phyloP scores from a whole-genome alignment of 2,888 invertebrate genomes.

The Lacanobia oleracea region DNA sequence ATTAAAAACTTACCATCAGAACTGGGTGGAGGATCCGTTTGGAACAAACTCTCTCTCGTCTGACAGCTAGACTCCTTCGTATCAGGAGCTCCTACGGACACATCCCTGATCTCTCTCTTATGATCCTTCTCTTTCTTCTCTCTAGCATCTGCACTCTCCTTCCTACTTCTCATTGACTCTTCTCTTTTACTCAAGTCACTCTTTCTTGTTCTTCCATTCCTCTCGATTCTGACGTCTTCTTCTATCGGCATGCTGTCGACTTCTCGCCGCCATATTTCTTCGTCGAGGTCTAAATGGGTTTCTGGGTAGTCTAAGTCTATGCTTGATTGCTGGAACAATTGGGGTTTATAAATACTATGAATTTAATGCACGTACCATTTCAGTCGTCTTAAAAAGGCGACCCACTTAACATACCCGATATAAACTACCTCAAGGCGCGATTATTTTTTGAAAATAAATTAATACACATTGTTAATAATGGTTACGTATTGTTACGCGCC shows the following conservation, averaged over 20 bases:
- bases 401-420: no score
- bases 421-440: no score
- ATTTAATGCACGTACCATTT: no score
- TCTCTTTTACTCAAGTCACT: constrained; percentile 83
- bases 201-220: constrained; percentile 80
- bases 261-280: constrained; percentile 82
- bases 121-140: constrained; percentile 70
- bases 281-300: constrained; percentile 82
- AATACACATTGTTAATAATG: no score
- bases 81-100: constrained; percentile 86
- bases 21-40: constrained; percentile 82
- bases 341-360: not conserved
- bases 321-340: constrained; percentile 79
- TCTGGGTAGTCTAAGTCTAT: constrained; percentile 87
- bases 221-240: constrained; percentile 80
- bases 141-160: constrained; percentile 71
- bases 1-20: constrained; percentile 80
- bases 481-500: no score
- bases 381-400: no score
- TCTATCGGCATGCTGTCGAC: constrained; percentile 76
- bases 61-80: constrained; percentile 92
- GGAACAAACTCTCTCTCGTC: constrained; percentile 95
- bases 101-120: constrained; percentile 80
- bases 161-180: constrained; percentile 80
- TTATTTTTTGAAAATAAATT: no score